These are phyloP conservation scores for Platycheirus rosarum DNA, from an alignment of 2,888 invertebrate species.

Conservation along the genomic window DNA sequence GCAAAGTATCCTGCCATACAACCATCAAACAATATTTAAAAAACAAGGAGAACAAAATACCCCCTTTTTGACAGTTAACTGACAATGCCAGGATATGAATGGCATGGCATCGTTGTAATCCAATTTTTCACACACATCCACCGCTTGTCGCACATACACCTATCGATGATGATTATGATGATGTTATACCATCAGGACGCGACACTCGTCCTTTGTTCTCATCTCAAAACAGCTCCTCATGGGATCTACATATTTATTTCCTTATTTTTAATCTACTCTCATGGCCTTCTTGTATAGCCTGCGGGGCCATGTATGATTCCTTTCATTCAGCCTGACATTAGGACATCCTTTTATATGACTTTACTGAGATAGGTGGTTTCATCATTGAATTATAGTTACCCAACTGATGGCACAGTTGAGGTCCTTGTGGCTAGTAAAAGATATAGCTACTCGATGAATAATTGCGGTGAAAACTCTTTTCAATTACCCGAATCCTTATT, in stretches of 20 bases:
- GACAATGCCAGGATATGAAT: conserved; percentile 68
- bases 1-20: conserved; percentile 61
- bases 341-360: conserved; percentile 60
- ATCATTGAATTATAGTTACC: conserved; percentile 54
- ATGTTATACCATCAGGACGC: conserved; percentile 22
- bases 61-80: conserved; percentile 72
- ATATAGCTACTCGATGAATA: conserved; percentile 61
- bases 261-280: conserved; percentile 45
- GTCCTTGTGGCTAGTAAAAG: conserved; percentile 25
- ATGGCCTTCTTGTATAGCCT: conserved; percentile 46
- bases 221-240: conserved; percentile 36
- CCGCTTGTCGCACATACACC: conserved; percentile 2
- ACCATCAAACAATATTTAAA: conserved; percentile 37
- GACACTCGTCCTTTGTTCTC: conserved; percentile 57
- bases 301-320: conserved; percentile 35
- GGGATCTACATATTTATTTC: conserved; percentile 72
- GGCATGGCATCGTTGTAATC: conserved; percentile 64
- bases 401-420: background rate
- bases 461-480: conserved; percentile 70
- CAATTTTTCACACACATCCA: conserved; percentile 64
- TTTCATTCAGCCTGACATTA: conserved; percentile 50
- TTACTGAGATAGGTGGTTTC: conserved; percentile 30
- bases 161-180: conserved; percentile 51
- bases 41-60: conserved; percentile 11
- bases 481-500: conserved; percentile 54